Base-by-base conservation (phyloP, 2,888 invertebrate species). In the Hyalella azteca region DNA sequence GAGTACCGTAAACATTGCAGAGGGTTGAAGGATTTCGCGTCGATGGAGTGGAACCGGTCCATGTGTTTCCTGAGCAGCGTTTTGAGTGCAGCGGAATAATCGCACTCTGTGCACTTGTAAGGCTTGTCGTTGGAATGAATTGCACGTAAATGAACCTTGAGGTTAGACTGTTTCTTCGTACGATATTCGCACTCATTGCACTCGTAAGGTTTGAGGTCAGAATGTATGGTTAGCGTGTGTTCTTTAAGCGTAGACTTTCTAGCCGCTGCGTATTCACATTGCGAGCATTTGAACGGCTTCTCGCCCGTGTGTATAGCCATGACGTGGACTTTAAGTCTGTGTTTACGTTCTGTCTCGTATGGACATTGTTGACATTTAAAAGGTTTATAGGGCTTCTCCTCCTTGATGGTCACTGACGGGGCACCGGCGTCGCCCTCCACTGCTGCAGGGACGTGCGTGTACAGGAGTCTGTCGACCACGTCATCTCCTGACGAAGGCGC, bases 211-310 rank as follows among this genome's bases (percentile, higher is more conserved):
- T 66, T 66, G 19, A 9, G 29, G 39, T 66, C 66, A n/a, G 66
- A 66, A 36, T 66, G 66, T 3, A 66, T 66, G 66, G 66, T 66
- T 32, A 66, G 66, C 5, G 36, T 66, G 39, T 66, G 66, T 36
- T 66, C 66, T 36, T 66, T 66, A 1, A 66, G 39, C 0, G 66
- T 66, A 15, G 66, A 66, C 66, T 66, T 66, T n/a, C 66, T n/a
- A 15, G 66, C 66, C 3, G 66, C 66, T 7, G 66, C 66, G 39
- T 66, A 66, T 15, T 83, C 81, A 50, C 83, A 83, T 79, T 83
- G 81, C 22, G 81, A 80, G 75, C 83, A 83, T 26, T 78, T 41
- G 75, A 79, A 83, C 3, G 83, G 83, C 78, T 83, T 83, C 79
- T 83, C 83, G 9, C 83, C 83, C 4, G 83, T 83, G 78, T 83